phyloP scores from a whole-genome alignment of 2,113 vertebrate genomes.

The Halcyon senegalensis region DNA sequence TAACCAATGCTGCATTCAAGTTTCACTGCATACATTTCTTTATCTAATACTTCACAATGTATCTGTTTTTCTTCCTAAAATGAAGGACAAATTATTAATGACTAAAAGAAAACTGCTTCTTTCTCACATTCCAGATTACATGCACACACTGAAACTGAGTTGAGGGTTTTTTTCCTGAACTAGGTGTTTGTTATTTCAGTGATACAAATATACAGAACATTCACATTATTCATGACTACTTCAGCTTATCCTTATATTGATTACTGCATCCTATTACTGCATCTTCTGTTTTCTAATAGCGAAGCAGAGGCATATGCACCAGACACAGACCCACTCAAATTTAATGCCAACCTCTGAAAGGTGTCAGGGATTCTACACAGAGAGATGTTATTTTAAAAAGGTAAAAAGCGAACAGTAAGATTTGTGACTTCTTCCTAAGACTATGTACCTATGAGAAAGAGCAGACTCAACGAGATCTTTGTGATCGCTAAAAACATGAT shows the following conservation, averaged over 20 bases:
- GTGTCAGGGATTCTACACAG: neutral
- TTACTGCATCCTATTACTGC: neutral
- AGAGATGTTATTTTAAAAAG: neutral
- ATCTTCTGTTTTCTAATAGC: neutral
- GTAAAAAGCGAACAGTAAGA: neutral
- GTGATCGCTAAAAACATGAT: neutral
- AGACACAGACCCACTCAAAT: neutral
- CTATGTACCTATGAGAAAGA: neutral
- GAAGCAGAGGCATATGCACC: neutral
- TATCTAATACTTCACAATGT: constrained; percentile 83
- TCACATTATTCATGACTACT: neutral
- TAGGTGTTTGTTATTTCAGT: neutral
- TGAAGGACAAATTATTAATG: neutral
- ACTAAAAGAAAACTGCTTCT: neutral
- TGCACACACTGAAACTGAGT: neutral
- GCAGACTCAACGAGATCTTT: neutral
- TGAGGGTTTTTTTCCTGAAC: neutral
- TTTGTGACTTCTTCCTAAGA: neutral
- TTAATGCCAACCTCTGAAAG: neutral
- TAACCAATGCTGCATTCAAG: constrained; percentile 86
- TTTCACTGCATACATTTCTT: constrained; percentile 71
- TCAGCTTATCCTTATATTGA: neutral
- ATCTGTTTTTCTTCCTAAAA: constrained; percentile 86
- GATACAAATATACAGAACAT: neutral
- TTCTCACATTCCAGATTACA: neutral